Percentiles rank a stretch among this genome's conserved stretches.
Conservation (phyloP, 2,797 vertebrate species). For the Tangara arthus region DNA sequence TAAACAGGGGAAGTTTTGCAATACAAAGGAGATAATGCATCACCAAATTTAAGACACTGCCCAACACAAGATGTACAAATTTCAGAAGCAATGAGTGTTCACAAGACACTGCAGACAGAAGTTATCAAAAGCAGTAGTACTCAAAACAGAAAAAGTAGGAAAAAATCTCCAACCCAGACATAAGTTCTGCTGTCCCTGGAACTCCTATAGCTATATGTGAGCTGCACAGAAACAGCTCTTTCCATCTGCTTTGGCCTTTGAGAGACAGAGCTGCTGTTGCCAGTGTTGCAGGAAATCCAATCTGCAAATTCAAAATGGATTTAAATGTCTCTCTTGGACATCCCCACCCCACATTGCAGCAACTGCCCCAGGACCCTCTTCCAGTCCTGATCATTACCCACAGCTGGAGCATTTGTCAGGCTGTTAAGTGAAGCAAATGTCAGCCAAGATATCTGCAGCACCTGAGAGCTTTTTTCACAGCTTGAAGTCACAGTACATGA, state of each 20-base stretch:
- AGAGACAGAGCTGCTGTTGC: not conserved
- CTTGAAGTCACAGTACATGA: not conserved
- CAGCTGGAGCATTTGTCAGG: not conserved
- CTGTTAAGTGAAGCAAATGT: not conserved
- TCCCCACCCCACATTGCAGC: not conserved
- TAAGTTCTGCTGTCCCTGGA: not conserved
- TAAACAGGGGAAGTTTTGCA: not conserved
- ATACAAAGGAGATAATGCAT: not conserved
- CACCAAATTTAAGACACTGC: not conserved
- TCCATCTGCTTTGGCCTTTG: not conserved
- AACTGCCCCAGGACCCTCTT: not conserved
- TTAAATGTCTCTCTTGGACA: not conserved
- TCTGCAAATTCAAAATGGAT: not conserved
- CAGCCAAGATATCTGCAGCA: not conserved
- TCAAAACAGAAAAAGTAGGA: not conserved
- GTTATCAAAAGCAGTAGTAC: not conserved
- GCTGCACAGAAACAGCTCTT: not conserved
- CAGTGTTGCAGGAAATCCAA: not conserved
- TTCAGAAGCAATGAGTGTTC: not conserved
- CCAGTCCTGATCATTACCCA: not conserved
- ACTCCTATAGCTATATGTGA: rapidly evolving
- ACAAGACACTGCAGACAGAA: not conserved
- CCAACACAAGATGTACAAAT: not conserved
- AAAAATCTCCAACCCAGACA: not conserved
- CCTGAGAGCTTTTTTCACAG: not conserved